Conservation (phyloP, 2,888 invertebrate species). For the Cosmia trapezina region DNA sequence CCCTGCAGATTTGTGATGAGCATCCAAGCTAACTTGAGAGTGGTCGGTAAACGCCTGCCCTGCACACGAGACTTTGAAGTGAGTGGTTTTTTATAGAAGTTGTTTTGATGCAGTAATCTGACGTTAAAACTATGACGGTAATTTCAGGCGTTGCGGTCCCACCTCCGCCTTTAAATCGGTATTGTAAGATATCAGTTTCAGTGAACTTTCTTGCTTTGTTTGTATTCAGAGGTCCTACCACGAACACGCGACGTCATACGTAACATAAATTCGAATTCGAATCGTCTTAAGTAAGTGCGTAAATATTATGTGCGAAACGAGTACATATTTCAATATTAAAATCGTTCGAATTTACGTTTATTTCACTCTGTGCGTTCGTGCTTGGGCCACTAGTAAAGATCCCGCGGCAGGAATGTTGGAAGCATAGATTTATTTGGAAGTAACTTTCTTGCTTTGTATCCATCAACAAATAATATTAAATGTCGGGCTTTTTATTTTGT, state of each 20-base stretch:
- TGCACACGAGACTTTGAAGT: slow-evolving; percentile 92
- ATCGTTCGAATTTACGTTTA: neutral
- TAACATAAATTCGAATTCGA: neutral
- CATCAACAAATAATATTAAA: neutral
- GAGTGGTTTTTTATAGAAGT: slow-evolving; percentile 17
- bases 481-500: neutral
- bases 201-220: neutral
- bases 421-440: neutral
- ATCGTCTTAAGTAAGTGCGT: neutral
- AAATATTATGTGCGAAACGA: neutral
- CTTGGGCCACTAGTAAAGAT: neutral
- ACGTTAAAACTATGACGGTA: neutral
- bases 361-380: neutral
- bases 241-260: neutral
- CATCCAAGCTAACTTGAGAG: slow-evolving; percentile 93
- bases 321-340: neutral
- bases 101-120: neutral
- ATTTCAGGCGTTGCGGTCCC: neutral
- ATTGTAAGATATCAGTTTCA: neutral
- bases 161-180: too few relatives aligned
- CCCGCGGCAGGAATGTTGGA: too few relatives aligned
- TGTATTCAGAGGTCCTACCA: too few relatives aligned
- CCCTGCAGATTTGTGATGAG: slow-evolving; percentile 93
- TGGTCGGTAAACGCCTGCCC: slow-evolving; percentile 92
- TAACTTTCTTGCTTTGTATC: neutral